These are phyloP conservation scores for Geophilus truncorum DNA, from an alignment of 2,888 invertebrate genomes.

Conservation along the genomic window DNA sequence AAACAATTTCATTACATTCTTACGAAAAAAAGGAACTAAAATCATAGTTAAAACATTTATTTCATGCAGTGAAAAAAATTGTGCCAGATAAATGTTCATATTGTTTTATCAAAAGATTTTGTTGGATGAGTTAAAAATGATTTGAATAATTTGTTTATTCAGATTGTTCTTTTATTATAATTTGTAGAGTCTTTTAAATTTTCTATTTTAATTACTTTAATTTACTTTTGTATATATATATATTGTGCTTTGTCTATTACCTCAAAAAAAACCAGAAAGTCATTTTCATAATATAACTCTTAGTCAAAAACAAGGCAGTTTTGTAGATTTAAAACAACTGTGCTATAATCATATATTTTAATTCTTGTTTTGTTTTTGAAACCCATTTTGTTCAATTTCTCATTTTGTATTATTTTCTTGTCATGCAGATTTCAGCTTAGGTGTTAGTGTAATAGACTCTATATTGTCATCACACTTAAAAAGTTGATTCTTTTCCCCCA, in stretches of 20 bases:
- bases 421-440: slow-evolving; percentile 25
- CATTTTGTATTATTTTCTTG: neutral
- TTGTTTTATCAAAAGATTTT: neutral
- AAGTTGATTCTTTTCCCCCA: neutral
- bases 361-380: neutral
- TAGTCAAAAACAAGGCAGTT: slow-evolving; percentile 19
- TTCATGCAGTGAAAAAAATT: slow-evolving; percentile 6
- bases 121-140: neutral
- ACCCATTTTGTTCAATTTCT: neutral
- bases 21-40: neutral
- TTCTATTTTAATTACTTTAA: neutral
- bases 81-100: neutral
- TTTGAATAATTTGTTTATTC: neutral
- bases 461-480: slow-evolving; percentile 20
- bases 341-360: neutral
- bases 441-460: slow-evolving; percentile 21
- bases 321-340: neutral
- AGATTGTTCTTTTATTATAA: neutral
- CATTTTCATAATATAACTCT: slow-evolving; percentile 14
- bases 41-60: slow-evolving; percentile 15
- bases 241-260: slow-evolving; percentile 27
- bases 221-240: slow-evolving; percentile 14
- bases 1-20: slow-evolving; percentile 3
- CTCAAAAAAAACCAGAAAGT: slow-evolving; percentile 6
- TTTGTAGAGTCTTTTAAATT: neutral